Conservation (phyloP, 2,888 invertebrate species). For the Clistopyga incitator region DNA sequence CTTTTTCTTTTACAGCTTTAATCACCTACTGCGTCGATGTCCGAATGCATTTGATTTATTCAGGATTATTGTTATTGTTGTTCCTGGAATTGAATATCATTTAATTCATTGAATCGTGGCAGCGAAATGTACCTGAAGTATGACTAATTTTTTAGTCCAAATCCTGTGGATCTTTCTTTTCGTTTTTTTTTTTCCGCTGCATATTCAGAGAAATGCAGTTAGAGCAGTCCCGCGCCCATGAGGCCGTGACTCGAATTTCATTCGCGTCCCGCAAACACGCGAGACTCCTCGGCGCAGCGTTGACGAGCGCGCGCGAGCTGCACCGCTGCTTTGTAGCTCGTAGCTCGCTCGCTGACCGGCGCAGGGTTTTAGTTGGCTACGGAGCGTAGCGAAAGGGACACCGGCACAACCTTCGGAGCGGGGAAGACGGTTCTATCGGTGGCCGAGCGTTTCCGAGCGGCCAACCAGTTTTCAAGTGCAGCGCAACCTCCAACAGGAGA, state of each 20-base stretch:
- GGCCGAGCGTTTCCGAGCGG: slow-evolving; percentile 37
- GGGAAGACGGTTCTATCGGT: slow-evolving; percentile 8
- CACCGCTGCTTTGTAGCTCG: slow-evolving; percentile 28
- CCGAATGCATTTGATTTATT: neutral
- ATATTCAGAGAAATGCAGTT: neutral
- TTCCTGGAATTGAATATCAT: too few species aligned
- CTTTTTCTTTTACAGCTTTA: neutral
- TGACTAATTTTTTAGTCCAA: too few species aligned
- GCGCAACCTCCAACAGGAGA: slow-evolving; percentile 36
- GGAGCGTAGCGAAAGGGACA: slow-evolving; percentile 49
- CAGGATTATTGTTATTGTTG: neutral
- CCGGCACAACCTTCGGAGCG: slow-evolving; percentile 28
- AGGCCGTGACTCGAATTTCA: slow-evolving; percentile 44
- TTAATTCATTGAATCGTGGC: too few species aligned
- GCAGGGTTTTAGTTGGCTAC: slow-evolving; percentile 43
- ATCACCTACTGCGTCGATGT: neutral
- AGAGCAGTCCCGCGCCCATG: neutral
- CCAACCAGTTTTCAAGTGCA: slow-evolving; percentile 69
- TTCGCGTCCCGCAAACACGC: slow-evolving; percentile 37
- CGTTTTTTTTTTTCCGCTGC: too few species aligned
- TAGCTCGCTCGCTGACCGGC: slow-evolving; percentile 3
- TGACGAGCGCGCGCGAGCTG: slow-evolving; percentile 7
- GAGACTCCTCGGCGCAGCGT: slow-evolving; percentile 22
- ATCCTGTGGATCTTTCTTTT: too few species aligned
- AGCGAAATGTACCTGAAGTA: too few species aligned